phyloP scores from a whole-genome alignment of 2,888 invertebrate species.

The Sisyra nigra region DNA sequence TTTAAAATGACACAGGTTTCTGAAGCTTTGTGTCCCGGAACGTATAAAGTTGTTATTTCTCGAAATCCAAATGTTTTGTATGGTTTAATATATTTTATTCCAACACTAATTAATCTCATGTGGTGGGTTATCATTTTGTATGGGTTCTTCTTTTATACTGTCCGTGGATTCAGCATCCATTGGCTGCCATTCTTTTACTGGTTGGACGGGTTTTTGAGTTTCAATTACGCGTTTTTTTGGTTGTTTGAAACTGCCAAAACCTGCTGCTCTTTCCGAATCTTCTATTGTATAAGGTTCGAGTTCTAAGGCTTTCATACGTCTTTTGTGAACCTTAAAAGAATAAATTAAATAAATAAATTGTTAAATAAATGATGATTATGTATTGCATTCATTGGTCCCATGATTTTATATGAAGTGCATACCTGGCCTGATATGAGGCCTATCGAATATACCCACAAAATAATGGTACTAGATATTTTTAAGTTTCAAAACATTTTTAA shows the following conservation, averaged over 20 bases:
- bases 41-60: slow-evolving; percentile 6
- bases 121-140: slow-evolving; percentile 1
- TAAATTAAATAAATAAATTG: too few relatives aligned
- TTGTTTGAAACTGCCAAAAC: slow-evolving; percentile 59
- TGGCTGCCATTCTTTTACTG: slow-evolving; percentile 17
- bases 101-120: too few relatives aligned
- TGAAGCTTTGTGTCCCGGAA: slow-evolving; percentile 7
- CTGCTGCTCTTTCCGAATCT: slow-evolving; percentile 85
- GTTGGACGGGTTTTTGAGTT: slow-evolving; percentile 38
- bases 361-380: too few relatives aligned
- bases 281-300: slow-evolving; percentile 76
- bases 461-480: too few relatives aligned
- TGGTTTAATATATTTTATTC: too few relatives aligned
- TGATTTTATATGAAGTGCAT: too few relatives aligned
- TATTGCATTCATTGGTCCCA: too few relatives aligned
- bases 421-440: too few relatives aligned
- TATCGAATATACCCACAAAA: too few relatives aligned
- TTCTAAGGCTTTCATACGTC: slow-evolving; percentile 76
- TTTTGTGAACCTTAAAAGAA: slow-evolving; percentile 78
- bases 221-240: slow-evolving; percentile 57
- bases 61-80: not conserved
- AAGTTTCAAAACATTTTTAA: too few relatives aligned
- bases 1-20: slow-evolving; percentile 7
- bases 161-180: slow-evolving; percentile 9
- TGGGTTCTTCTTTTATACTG: slow-evolving; percentile 7